Base-by-base conservation (phyloP, 2,888 invertebrate species). In the Penaeus monodon region DNA sequence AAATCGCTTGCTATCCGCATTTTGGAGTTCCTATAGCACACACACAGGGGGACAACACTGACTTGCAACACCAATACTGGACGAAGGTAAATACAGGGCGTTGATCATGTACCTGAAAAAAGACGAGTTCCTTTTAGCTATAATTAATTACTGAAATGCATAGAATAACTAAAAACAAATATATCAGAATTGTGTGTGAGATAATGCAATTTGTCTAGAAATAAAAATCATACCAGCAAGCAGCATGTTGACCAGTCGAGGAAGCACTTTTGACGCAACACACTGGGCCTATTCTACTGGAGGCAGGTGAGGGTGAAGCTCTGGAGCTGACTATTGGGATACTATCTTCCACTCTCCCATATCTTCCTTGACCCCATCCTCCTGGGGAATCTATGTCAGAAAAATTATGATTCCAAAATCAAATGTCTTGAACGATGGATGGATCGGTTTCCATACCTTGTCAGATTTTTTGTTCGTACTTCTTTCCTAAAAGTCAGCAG, bases 91-190 rank as follows among this genome's bases (percentile, higher is more conserved):
- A 68, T 68, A 77, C 77, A 57, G 57, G 77, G 44, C 44, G n/a
- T 80, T 80, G 68, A 68, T 81, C 68, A 81, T 44, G 66, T 81
- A 81, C 81, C 81, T 81, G 81, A 3, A 81, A 81, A 24, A 27
- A 66, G 2, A 44, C 20, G 12, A 33, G 33, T 33, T 68, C 22
- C 24, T 65, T n/a, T 22, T 14, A 44, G 49, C 12, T 20, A 22
- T n/a, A 33, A 80, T n/a, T 22, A 1, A 29, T 27, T 24, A 27
- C 12, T 38, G 1, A 10, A 27, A 65, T 80, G 57, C 10, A 27
- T 33, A 33, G 65, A 6, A 63, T 24, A 65, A 12, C 38, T n/a
- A 7, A 65, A 29, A 80, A 57, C 8, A 64, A 29, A 65, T n/a
- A 33, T 27, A 27, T n/a, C 66, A 68, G 81, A 44, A 33, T 14